Evolutionary conservation across 2,888 invertebrate genomes (phyloP), one percentile per base, ranked within the genome.

Genomic region (Teleiodes luculella): DNA sequence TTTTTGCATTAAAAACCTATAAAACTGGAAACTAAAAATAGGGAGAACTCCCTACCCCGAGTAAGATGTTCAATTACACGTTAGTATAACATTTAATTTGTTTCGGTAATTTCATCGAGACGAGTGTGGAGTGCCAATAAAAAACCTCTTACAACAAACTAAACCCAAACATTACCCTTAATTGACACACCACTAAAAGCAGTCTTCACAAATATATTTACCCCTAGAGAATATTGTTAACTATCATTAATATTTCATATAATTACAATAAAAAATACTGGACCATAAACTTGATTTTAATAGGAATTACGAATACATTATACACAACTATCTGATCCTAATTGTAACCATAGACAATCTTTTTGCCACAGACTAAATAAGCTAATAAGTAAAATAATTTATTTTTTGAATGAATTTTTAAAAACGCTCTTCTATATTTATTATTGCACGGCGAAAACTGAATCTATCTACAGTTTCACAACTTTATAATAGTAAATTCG

Each of bases 121-220:
- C 24, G 6, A 24, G 24, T 24, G 24, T 24, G 24, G 3, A 6
- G 24, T 24, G 24, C n/a, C 18, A 50, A 37, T 37, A 50, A n/a
- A 16, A 11, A 37, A 28, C 31, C 31, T n/a, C 31, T 37, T 4
- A 50, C 28, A 13, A 59, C 70, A 64, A 74, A 63, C 74, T 47
- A 57, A 72, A 67, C 62, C 65, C 60, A n/a, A 20, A 20, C 24
- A 43, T 18, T 18, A 18, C 18, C 58, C 70, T 67, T 86, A 87
- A 87, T 87, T 87, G 86, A 87, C 86, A 62, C 79, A 85, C 85
- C 81, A 82, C 82, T 78, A 79, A 78, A 86, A 86, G 84, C 86
- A 86, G 86, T 86, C 86, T 86, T 85, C 76, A 80, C 77, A 76
- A 76, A 74, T 77, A 78, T 74, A 67, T 68, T 78, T 76, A 74